Percentiles rank a stretch among this genome's conserved stretches.
Evolutionary conservation across 2,797 vertebrate genomes (phyloP).

Genomic region (Hoplostethus atlanticus): DNA sequence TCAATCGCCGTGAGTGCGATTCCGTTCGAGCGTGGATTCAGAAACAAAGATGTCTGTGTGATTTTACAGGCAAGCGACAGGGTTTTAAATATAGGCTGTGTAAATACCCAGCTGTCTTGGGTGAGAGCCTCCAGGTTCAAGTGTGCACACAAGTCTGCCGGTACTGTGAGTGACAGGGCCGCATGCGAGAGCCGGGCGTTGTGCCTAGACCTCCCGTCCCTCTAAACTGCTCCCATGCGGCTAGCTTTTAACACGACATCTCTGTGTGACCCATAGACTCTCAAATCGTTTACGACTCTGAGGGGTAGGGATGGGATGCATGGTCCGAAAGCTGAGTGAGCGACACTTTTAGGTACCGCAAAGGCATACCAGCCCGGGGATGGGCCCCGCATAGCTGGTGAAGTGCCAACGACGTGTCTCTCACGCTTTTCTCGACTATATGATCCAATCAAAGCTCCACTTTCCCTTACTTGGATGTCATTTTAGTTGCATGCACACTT

Average conservation of each 20-base stretch:
- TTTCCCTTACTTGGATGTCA: conserved; percentile 4
- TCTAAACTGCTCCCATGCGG: conserved; percentile 42
- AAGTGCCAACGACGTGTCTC: not conserved
- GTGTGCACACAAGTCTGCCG: conserved; percentile 52
- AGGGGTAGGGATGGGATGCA: not conserved
- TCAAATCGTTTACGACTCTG: conserved; percentile 49
- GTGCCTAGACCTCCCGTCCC: conserved; percentile 37
- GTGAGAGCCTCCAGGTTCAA: conserved; percentile 57
- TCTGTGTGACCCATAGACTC: conserved; percentile 18
- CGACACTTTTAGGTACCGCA: conserved; percentile 21
- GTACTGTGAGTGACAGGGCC: conserved; percentile 83
- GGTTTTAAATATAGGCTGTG: conserved; percentile 78
- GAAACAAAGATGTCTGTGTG: not conserved
- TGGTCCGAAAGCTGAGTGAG: conserved; percentile 20
- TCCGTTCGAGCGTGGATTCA: not conserved
- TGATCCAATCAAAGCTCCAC: not conserved
- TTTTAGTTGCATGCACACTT: not conserved
- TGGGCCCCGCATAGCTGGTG: conserved; percentile 1
- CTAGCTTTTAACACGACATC: conserved; percentile 15
- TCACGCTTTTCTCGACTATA: not conserved
- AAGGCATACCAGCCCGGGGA: conserved; percentile 32
- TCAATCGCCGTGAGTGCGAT: not conserved
- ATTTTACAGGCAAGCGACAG: conserved; percentile 27
- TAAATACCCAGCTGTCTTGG: conserved; percentile 89
- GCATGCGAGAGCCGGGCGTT: conserved; percentile 74